These are phyloP conservation scores for Lasioglossum lativentre DNA, from an alignment of 2,888 invertebrate species.

Conservation along the genomic window DNA sequence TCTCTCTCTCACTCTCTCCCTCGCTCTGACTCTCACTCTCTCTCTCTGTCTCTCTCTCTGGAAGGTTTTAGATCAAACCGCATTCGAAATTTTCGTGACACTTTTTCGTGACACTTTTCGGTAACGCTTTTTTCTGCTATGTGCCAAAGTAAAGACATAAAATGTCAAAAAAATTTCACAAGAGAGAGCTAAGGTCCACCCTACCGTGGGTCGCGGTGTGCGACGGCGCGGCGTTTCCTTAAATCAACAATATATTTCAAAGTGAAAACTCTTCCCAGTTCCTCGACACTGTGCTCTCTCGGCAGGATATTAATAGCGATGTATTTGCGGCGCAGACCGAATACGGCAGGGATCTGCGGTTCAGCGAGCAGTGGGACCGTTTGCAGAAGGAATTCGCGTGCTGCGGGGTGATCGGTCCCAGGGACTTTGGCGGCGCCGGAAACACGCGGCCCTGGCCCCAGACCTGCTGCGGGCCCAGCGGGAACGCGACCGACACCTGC, in stretches of 20 bases:
- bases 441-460: slow-evolving; percentile 76
- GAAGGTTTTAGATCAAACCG: no score
- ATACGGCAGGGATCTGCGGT: slow-evolving; percentile 90
- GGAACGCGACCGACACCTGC: slow-evolving; percentile 76
- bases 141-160: no score
- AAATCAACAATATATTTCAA: slow-evolving; percentile 39
- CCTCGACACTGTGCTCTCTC: slow-evolving; percentile 23
- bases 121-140: no score
- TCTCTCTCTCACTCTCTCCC: no score
- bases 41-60: no score
- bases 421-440: slow-evolving; percentile 74
- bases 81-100: no score
- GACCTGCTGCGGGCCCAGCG: slow-evolving; percentile 78
- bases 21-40: no score
- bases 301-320: slow-evolving; percentile 19
- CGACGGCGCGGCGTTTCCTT: neutral
- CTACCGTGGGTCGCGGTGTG: no score
- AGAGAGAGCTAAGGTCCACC: no score
- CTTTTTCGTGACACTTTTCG: no score
- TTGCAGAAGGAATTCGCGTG: slow-evolving; percentile 91
- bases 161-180: no score
- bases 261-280: slow-evolving; percentile 30
- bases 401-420: slow-evolving; percentile 91
- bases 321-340: slow-evolving; percentile 85
- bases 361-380: slow-evolving; percentile 92